phyloP scores from a whole-genome alignment of 2,888 invertebrate genomes.

The Muschampia plurimacula region DNA sequence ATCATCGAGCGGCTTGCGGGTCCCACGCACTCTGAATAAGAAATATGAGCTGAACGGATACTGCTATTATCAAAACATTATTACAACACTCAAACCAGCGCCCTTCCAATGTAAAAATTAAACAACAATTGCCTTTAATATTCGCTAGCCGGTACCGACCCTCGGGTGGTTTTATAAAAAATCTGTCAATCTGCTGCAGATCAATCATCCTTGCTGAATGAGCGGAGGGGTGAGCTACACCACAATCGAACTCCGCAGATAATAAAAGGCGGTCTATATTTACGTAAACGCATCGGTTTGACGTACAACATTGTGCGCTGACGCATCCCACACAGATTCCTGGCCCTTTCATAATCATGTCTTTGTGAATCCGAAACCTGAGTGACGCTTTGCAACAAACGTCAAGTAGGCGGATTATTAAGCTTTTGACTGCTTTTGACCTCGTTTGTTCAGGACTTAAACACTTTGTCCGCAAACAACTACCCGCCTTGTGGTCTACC shows the following conservation, averaged over 20 bases:
- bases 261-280: conserved; percentile 81
- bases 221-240: conserved; percentile 74
- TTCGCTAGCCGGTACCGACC: conserved; percentile 76
- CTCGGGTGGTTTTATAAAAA: conserved; percentile 79
- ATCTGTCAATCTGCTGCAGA: conserved; percentile 84
- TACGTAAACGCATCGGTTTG: conserved; percentile 82
- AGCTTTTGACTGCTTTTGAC: conserved; percentile 24
- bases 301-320: conserved; percentile 75
- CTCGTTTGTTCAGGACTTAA: conserved; percentile 34
- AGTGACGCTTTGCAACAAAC: conserved; percentile 68
- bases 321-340: conserved; percentile 70
- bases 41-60: conserved; percentile 85
- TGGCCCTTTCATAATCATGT: conserved; percentile 53
- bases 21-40: conserved; percentile 85
- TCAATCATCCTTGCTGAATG: conserved; percentile 83
- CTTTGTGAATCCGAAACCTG: conserved; percentile 63
- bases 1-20: conserved; percentile 50
- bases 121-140: conserved; percentile 86
- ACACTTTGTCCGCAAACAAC: conserved; percentile 26
- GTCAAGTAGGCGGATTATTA: conserved; percentile 64
- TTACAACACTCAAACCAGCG: conserved; percentile 83
- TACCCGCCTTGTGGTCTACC: conserved; percentile 2
- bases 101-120: conserved; percentile 84
- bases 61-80: conserved; percentile 85
- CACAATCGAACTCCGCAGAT: conserved; percentile 79